These are phyloP conservation scores for Bombus waltoni DNA, from an alignment of 1,140 invertebrate genomes.

Conservation along the genomic window DNA sequence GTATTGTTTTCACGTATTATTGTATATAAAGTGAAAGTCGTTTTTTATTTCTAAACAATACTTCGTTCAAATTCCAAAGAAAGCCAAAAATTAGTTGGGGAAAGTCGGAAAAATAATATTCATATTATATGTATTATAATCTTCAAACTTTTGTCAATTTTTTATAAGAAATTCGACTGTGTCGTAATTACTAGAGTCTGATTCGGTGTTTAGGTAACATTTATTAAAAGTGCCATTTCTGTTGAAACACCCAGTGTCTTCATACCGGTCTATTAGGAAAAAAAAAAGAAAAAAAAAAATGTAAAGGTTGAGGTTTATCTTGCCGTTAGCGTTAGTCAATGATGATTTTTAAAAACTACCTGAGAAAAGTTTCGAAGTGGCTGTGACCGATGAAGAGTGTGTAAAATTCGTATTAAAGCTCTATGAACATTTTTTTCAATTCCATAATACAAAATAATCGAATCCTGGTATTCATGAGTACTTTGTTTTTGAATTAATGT, in stretches of 20 bases:
- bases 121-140: background rate
- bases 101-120: background rate
- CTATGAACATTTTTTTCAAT: conserved; percentile 7
- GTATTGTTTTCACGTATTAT: conserved; percentile 11
- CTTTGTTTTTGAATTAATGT: background rate
- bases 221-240: conserved; percentile 46
- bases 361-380: conserved; percentile 50
- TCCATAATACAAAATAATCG: conserved; percentile 3
- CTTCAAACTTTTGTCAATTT: conserved; percentile 34
- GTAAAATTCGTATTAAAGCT: conserved; percentile 32
- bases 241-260: conserved; percentile 37
- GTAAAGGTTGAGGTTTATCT: conserved; percentile 13
- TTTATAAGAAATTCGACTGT: conserved; percentile 1
- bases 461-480: background rate
- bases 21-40: background rate
- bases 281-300: background rate
- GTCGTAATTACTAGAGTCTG: background rate
- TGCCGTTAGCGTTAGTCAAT: conserved; percentile 49
- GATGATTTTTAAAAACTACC: conserved; percentile 29
- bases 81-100: conserved; percentile 29
- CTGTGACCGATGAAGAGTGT: conserved; percentile 46
- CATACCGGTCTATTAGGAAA: conserved; percentile 18
- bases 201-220: conserved; percentile 10
- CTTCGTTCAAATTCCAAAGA: conserved; percentile 19
- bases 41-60: conserved; percentile 4